Base-by-base conservation (phyloP, 2,888 invertebrate species). In the Cephus rjabovi region DNA sequence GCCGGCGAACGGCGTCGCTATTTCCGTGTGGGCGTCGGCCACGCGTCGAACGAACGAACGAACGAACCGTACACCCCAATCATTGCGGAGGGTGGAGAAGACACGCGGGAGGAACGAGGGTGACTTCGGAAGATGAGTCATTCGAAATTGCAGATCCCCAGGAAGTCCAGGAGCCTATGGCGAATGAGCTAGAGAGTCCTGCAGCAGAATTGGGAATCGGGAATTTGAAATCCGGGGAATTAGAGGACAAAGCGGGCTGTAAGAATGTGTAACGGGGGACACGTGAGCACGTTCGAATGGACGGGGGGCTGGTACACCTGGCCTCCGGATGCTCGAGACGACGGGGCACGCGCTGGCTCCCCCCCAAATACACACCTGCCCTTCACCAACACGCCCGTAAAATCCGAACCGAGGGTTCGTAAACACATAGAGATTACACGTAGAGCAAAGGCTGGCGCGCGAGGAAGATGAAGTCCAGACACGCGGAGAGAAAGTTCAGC, bases 301-400 rank as follows among this genome's bases (percentile, higher is more conserved):
- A 89, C 34, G 73, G 31, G 23, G 74, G 0, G 34, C 23, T 35
- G 87, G 86, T 89, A 89, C 90, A 90, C 89, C 90, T 90, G 90
- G 90, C 87, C 89, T 89, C 89, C 89, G 89, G 89, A 90, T 89
- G 89, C 89, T 89, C 88, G 84, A 83, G 86, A 86, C 83, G 87
- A 83, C 86, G 88, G 88, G 88, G 88, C 88, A 88, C 87, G 87
- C 86, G 87, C 85, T 84, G 74, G 75, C 73, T 37, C 40, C 68
- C 37, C 11, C 6, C 74, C 1, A 4, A 12, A 12, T 23, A 33
- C 34, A 74, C 74, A 35, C 35, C 74, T 74, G 74, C 35, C 74
- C 33, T 74, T 75, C 34, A 31, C 73, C 40, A 34, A 40, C 33
- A n/a, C 34, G 31, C 23, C 69, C 33, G 68, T 30, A 33, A 34